Base-by-base conservation (phyloP, 2,113 vertebrate species). In the Panthera leo region DNA sequence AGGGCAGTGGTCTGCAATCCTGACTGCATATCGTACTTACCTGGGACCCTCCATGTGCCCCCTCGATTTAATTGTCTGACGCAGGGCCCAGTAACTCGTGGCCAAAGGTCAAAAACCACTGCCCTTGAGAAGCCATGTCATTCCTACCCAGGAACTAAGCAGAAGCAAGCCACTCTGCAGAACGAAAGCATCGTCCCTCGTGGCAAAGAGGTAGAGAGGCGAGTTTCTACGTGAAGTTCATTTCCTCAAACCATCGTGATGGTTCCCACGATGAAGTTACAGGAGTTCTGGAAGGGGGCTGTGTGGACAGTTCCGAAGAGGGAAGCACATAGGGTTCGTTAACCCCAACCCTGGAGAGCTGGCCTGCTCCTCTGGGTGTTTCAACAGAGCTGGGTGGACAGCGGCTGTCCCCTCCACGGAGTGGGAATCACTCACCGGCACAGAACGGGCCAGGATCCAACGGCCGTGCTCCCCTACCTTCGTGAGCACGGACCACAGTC, bases 401-500 rank as follows among this genome's bases (percentile, higher is more conserved):
- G 34, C 21, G 58, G 75, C 75, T 65, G 31, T 78, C 21, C 31
- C 8, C 80, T 45, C 36, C 7, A 0, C 11, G 3, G 5, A 36
- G 5, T 42, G 48, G 51, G 75, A 85, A 51, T 29, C 34, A 70
- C 34, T 39, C 45, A 2, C 2, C 14, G 39, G 31, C 23, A 12
- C 83, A 58, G 39, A 82, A n/a, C 3, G 1, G 18, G 21, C 68
- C 58, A 21, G 68, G n/a, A 58, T 3, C 9, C 68, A 80, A 65
- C 15, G 4, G 5, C 29, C 4, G 0, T 0, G 39, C 9, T 29
- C 29, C 73, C 63, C n/a, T 7, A 31, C 27, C 73, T 68, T 65
- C 19, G 0, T 0, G 18, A 87, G 13, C 58, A 25, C 1, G 0
- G 42, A 19, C 51, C 16, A 6, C 31, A 36, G 16, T 79, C 73